A percentile compares a stretch with the other conserved stretches of the same genome.
These are phyloP conservation scores for Apeltes quadracus DNA, from an alignment of 2,113 vertebrate genomes.

Conservation along the genomic window DNA sequence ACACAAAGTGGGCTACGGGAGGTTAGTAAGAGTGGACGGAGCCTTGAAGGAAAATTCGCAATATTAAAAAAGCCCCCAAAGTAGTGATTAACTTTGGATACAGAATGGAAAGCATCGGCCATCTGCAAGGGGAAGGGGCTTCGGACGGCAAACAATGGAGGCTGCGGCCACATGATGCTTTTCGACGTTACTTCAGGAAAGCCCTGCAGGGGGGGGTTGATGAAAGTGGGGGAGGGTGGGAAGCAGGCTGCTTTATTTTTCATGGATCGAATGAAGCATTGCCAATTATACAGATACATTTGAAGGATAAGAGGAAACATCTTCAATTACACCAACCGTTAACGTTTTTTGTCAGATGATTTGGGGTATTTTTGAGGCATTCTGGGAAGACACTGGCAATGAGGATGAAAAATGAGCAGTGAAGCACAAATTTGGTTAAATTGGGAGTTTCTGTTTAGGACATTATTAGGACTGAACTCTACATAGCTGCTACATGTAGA, in stretches of 20 bases:
- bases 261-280: constrained; percentile 3
- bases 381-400: constrained; percentile 4
- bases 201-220: constrained; percentile 22
- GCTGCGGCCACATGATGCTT: not conserved
- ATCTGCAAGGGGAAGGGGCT: not conserved
- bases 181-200: constrained; percentile 27
- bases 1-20: constrained; percentile 38
- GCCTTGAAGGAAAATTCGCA: constrained; percentile 9
- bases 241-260: constrained; percentile 18
- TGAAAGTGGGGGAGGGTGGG: not conserved
- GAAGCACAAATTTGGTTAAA: constrained; percentile 6
- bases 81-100: not conserved
- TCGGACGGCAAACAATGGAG: not conserved
- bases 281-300: constrained; percentile 1
- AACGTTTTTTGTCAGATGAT: constrained; percentile 4
- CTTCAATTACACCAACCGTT: not conserved
- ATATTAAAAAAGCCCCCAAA: not conserved
- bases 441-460: constrained; percentile 8
- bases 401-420: constrained; percentile 7
- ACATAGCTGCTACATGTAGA: constrained; percentile 12
- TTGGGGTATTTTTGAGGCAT: constrained; percentile 10
- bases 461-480: constrained; percentile 20
- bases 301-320: not conserved
- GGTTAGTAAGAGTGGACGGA: constrained; percentile 39
- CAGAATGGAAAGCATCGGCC: not conserved